phyloP scores from a whole-genome alignment of 1,140 invertebrate species.

The Zaprionus capensis region DNA sequence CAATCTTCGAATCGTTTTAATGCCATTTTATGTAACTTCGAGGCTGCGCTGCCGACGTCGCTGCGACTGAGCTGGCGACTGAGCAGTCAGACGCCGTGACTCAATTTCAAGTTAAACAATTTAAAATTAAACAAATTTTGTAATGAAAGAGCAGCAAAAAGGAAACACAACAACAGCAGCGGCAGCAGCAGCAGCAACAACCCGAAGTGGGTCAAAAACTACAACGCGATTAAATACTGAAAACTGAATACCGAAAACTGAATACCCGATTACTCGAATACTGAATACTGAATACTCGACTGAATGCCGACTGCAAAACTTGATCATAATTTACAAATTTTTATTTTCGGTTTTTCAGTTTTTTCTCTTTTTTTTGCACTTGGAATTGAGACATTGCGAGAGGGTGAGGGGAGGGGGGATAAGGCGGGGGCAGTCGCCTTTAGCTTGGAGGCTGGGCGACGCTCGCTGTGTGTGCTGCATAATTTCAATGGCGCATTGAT shows the following conservation, averaged over 20 bases:
- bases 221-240: constrained; percentile 61
- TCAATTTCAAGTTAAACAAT: constrained; percentile 81
- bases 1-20: constrained; percentile 71
- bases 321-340: constrained; percentile 68
- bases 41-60: constrained; percentile 51
- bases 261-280: constrained; percentile 29
- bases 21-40: constrained; percentile 81
- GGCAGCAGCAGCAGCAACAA: constrained; percentile 19
- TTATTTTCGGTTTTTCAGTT: constrained; percentile 29
- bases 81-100: constrained; percentile 55
- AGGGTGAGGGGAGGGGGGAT: constrained; percentile 1
- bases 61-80: background rate
- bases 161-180: constrained; percentile 41
- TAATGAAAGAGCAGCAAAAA: constrained; percentile 70
- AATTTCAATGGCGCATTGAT: constrained; percentile 67
- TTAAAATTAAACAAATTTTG: constrained; percentile 80
- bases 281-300: constrained; percentile 23
- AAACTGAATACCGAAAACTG: constrained; percentile 29
- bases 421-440: constrained; percentile 15
- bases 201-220: constrained; percentile 69
- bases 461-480: constrained; percentile 34
- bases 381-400: constrained; percentile 36
- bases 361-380: constrained; percentile 33
- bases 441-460: constrained; percentile 21
- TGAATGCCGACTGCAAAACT: constrained; percentile 40